phyloP scores from a whole-genome alignment of 2,113 vertebrate species.

The Naja naja region DNA sequence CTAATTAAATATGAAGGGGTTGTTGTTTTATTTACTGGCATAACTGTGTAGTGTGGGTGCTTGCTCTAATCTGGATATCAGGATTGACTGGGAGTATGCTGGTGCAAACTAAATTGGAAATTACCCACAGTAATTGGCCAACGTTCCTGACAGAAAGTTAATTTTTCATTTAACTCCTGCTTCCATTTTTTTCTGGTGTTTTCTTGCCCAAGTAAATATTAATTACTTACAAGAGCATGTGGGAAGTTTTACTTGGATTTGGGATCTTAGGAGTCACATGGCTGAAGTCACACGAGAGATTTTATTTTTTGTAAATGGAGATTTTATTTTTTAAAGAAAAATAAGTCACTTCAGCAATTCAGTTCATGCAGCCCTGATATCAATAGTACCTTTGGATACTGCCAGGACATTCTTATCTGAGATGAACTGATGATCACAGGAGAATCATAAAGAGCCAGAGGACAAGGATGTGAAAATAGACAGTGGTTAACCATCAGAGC shows the following conservation, averaged over 20 bases:
- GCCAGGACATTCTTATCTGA: not conserved
- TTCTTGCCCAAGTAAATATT: not conserved
- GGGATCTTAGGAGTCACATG: not conserved
- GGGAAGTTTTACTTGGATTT: not conserved
- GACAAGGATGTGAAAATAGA: not conserved
- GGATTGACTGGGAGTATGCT: not conserved
- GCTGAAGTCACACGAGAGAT: not conserved
- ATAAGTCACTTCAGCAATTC: not conserved
- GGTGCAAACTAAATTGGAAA: not conserved
- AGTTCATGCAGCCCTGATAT: not conserved
- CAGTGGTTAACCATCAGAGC: not conserved
- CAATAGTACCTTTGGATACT: not conserved
- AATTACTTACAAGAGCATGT: not conserved
- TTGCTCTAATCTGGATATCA: not conserved
- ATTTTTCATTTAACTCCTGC: not conserved
- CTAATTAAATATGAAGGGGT: not conserved
- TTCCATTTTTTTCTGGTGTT: not conserved
- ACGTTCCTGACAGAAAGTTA: not conserved
- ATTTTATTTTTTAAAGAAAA: not conserved
- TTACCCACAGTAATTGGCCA: not conserved
- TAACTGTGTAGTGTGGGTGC: not conserved
- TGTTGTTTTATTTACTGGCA: not conserved
- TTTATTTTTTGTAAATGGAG: no score
- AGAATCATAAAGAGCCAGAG: not conserved
- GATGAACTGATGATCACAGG: not conserved